Base-by-base conservation (phyloP, 2,797 vertebrate genomes). In the Tokudaia muenninki region DNA sequence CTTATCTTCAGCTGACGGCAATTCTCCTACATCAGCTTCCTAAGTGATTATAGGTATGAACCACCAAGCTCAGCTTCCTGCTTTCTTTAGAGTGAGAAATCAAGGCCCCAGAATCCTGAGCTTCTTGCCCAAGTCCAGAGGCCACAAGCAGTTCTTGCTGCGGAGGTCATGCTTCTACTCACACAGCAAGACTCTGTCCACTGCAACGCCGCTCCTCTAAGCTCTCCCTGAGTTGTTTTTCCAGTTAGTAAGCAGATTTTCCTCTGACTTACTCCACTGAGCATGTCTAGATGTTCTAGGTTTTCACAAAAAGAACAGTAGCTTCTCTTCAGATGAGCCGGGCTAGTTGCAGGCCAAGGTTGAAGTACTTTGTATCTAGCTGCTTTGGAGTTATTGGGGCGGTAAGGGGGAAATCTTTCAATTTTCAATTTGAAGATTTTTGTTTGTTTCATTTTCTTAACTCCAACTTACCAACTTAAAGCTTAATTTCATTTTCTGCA, bases 311-410 rank as follows among this genome's bases (percentile, higher is more conserved):
- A 96, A 84, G 86, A 88, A 61, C 86, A 82, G 80, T 82, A 19
- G 95, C 97, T 97, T 91, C 80, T 86, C 91, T 96, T 96, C 86
- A 92, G 78, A 96, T 79, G 92, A 96, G 24, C 93, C 74, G 86
- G 82, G 78, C 89, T 97, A 94, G 21, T 55, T 34, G 19, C 72
- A 37, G 17, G 65, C 95, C 94, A 95, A 90, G 44, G 84, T 77
- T 87, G 80, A 96, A 95, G 79, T 77, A 82, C 80, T 95, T 79
- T 92, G 89, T 91, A 63, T 93, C 93, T 86, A 72, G 65, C 93
- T 83, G 67, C 79, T 92, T 90, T 74, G 74, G 80, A 92, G 65
- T 80, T 81, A 26, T 77, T 91, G 90, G 74, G 79, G 41, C 96
- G 52, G 59, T n/a, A 24, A n/a, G n/a, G 16, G 11, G 17, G 47